phyloP scores from a whole-genome alignment of 2,888 invertebrate genomes.

The Agrypnus murinus region DNA sequence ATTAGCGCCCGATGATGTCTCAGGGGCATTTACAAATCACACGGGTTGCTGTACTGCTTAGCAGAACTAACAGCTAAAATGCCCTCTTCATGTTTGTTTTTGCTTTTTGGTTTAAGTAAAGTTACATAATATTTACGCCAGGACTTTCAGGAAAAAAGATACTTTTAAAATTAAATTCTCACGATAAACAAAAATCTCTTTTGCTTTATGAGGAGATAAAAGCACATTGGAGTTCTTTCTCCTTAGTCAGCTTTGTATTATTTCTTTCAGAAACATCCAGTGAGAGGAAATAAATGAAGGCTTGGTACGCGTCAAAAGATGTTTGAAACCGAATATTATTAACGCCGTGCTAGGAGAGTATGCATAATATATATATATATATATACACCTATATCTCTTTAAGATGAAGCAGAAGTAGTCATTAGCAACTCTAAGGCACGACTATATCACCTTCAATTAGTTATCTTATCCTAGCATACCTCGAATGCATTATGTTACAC shows the following conservation, averaged over 20 bases:
- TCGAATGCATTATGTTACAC: slow-evolving; percentile 30
- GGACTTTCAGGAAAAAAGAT: not conserved
- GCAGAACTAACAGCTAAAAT: slow-evolving; percentile 53
- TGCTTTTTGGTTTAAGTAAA: slow-evolving; percentile 12
- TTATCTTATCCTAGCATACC: slow-evolving; percentile 22
- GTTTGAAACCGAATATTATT: slow-evolving; percentile 41
- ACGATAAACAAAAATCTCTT: slow-evolving; percentile 12
- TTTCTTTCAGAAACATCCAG: slow-evolving; percentile 12
- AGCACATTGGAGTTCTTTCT: not conserved
- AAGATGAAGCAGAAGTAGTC: slow-evolving; percentile 32
- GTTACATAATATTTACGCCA: not conserved
- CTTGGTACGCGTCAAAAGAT: slow-evolving; percentile 23
- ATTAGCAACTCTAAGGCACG: slow-evolving; percentile 33
- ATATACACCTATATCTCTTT: too few species aligned
- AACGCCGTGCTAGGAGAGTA: slow-evolving; percentile 1
- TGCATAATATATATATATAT: slow-evolving; percentile 22
- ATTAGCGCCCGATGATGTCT: slow-evolving; percentile 59
- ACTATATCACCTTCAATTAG: slow-evolving; percentile 34
- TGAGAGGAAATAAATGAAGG: slow-evolving; percentile 7
- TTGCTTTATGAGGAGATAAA: slow-evolving; percentile 1
- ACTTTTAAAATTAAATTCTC: slow-evolving; percentile 27
- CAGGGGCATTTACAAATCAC: slow-evolving; percentile 59
- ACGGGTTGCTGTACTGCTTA: slow-evolving; percentile 55
- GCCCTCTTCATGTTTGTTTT: slow-evolving; percentile 53
- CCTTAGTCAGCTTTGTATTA: not conserved